phyloP scores from a whole-genome alignment of 2,113 vertebrate genomes.

The Oxyruncus cristatus region DNA sequence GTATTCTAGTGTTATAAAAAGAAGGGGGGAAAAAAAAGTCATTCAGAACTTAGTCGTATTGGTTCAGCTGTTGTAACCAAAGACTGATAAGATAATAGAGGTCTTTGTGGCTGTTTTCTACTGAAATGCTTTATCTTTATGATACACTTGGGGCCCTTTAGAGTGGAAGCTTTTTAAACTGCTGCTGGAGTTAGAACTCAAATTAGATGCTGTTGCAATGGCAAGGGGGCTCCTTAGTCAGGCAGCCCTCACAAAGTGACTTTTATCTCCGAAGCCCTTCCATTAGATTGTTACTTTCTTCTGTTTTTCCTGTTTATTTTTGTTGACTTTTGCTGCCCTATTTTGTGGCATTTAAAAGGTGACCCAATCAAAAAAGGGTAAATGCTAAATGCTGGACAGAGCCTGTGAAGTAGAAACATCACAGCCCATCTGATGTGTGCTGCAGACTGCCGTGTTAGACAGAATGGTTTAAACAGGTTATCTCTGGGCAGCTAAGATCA shows the following conservation, averaged over 20 bases:
- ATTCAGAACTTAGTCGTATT: constrained; percentile 94
- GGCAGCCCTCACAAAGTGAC: constrained; percentile 87
- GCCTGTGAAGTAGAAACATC: constrained; percentile 76
- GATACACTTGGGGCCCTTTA: constrained; percentile 94
- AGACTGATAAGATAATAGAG: constrained; percentile 93
- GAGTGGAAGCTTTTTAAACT: constrained; percentile 92
- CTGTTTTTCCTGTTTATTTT: constrained; percentile 82
- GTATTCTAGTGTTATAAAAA: constrained; percentile 79
- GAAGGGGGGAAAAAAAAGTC: constrained; percentile 73
- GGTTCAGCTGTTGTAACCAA: constrained; percentile 96
- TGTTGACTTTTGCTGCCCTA: constrained; percentile 87
- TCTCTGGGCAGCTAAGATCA: constrained; percentile 74
- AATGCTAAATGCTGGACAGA: constrained; percentile 74
- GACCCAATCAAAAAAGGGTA: constrained; percentile 81
- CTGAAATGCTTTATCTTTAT: constrained; percentile 97
- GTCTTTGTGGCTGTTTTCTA: constrained; percentile 94
- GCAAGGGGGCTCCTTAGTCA: constrained; percentile 68
- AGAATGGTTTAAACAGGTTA: constrained; percentile 68
- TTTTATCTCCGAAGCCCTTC: constrained; percentile 89
- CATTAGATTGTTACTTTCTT: constrained; percentile 76
- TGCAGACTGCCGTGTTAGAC: constrained; percentile 55
- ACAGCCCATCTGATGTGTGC: constrained; percentile 71
- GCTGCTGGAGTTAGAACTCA: constrained; percentile 91
- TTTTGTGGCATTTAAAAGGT: constrained; percentile 89
- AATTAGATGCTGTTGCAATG: constrained; percentile 88